Evolutionary conservation across 2,797 vertebrate species (phyloP), one percentile per base, ranked within the genome.

Genomic region (Gallirallus australis): DNA sequence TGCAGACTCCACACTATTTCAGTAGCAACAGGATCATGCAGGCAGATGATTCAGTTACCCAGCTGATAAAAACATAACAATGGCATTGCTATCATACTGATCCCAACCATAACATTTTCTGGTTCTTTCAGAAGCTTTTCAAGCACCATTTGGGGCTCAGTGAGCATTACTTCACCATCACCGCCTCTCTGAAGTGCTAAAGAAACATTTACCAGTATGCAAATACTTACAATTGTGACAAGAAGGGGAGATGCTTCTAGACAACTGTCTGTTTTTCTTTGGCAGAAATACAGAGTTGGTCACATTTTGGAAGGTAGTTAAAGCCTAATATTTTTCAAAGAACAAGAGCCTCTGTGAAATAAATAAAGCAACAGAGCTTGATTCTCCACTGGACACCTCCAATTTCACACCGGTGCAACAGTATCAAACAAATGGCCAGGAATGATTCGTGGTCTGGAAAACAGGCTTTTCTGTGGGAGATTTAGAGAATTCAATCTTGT

Each of bases 291-390:
- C 56, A 87, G 70, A 93, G 56, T 33, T 81, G 24, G 52, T 59
- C 35, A 54, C 27, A 82, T 80, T 77, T 72, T 71, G 31, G n/a
- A 81, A 84, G 6, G 11, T 47, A 76, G 68, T 90, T 86, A 70
- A 91, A 90, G 48, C 23, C 57, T 86, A 66, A 13, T 75, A 80
- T 59, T 92, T 92, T 90, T 84, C 64, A 91, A 91, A 90, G 75
- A 90, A 71, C 31, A 84, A 68, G 60, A 87, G 31, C 33, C 23
- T 91, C 50, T 86, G 72, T n/a, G 79, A 76, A 88, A 78, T 59
- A 92, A 78, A 83, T 82, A 64, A 78, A 90, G 59, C 70, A 73
- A 33, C 39, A 33, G 65, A 81, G 50, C 19, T 45, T 48, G 6
- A 60, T 61, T 91, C 66, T 93, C 72, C 15, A 40, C 75, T 88